phyloP scores from a whole-genome alignment of 2,888 invertebrate species.

The Artemia sinica region DNA sequence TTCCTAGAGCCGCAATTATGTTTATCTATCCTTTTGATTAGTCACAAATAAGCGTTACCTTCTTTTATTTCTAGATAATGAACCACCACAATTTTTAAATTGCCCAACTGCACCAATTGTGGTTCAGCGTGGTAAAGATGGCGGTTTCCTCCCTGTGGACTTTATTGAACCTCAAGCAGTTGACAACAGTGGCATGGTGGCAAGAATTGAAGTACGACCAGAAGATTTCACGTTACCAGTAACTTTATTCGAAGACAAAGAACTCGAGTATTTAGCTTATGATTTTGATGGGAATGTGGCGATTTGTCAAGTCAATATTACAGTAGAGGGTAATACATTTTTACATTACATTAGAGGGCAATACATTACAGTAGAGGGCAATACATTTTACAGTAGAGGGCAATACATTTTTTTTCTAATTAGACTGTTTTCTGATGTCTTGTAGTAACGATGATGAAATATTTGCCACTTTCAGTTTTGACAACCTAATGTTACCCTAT shows the following conservation, averaged over 20 bases:
- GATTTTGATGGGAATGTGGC: conserved; percentile 95
- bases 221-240: conserved; percentile 75
- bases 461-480: too few relatives aligned
- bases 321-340: conserved; percentile 54
- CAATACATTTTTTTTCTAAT: not conserved
- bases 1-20: too few relatives aligned
- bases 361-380: too few relatives aligned
- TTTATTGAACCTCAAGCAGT: conserved; percentile 81
- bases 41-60: too few relatives aligned
- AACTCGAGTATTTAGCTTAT: conserved; percentile 85
- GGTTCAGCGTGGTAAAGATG: conserved; percentile 65
- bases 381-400: too few relatives aligned
- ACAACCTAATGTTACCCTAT: too few relatives aligned
- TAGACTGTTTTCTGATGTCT: too few relatives aligned
- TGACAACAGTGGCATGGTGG: conserved; percentile 90
- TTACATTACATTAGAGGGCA: too few relatives aligned
- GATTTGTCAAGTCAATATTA: conserved; percentile 87
- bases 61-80: conserved; percentile 50
- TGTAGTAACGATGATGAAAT: too few relatives aligned
- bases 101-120: conserved; percentile 83
- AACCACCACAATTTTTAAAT: conserved; percentile 88
- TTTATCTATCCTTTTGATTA: too few relatives aligned
- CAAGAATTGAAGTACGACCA: conserved; percentile 77
- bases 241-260: conserved; percentile 71
- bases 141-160: conserved; percentile 69